Evolutionary conservation across 2,113 vertebrate genomes (phyloP).

Genomic region (Mixornis gularis): DNA sequence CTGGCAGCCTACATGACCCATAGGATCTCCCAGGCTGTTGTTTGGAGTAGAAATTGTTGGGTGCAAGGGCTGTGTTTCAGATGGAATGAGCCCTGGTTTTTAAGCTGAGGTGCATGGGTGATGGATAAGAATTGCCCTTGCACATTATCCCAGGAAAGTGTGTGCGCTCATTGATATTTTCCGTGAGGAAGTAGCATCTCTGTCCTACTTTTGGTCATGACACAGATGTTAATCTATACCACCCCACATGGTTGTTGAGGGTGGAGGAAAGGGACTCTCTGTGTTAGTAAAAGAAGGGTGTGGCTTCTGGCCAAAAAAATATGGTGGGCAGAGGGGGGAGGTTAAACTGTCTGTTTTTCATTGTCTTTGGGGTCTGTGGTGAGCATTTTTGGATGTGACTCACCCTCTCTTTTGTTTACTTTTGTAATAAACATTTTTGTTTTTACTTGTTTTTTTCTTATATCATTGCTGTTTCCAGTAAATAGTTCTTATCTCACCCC

Average conservation of each 20-base stretch:
- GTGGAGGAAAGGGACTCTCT: not conserved
- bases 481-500: not conserved
- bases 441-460: not conserved
- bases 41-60: not conserved
- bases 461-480: not conserved
- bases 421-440: not conserved
- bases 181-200: not conserved
- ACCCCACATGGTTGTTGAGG: not conserved
- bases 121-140: not conserved
- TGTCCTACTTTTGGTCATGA: not conserved
- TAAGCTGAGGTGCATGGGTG: not conserved
- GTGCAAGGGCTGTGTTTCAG: not conserved
- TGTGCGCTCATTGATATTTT: not conserved
- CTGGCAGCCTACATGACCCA: not conserved
- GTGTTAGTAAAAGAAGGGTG: not conserved
- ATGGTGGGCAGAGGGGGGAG: fast-evolving
- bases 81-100: not conserved
- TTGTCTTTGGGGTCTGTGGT: not conserved
- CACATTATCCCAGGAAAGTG: not conserved
- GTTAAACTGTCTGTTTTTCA: not conserved
- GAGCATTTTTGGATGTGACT: not conserved
- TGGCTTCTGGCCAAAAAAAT: not conserved
- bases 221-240: not conserved
- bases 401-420: not conserved
- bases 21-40: not conserved